Base-by-base conservation (phyloP, 2,888 invertebrate species). In the Ashinkailepas kermadecensis region DNA sequence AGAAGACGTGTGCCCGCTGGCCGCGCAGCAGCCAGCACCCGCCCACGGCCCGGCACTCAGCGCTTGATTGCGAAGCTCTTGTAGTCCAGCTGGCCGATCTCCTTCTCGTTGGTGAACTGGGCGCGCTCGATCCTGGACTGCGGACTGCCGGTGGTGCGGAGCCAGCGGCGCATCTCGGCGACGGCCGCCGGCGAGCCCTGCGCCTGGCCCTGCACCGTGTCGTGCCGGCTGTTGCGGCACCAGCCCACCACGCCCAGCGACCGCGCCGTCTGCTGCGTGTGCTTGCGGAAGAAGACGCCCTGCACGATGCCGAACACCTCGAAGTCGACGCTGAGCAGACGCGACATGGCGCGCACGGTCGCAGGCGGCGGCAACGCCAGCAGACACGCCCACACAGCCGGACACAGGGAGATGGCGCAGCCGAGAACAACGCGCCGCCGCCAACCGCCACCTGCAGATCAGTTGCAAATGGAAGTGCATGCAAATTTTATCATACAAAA, bases 91-190 rank as follows among this genome's bases (percentile, higher is more conserved):
- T 89, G 86, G 0, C 87, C 80, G n/a, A 93, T 89, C 83, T 90
- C 89, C 83, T 89, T 90, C 83, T 90, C 90, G 85, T 93, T 92
- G 25, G 88, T 89, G 87, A 94, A 95, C 83, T 92, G 91, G 0
- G 91, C 91, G 86, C 91, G 93, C 13, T 93, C 92, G 84, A 95
- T 94, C 84, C 89, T 89, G 79, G 93, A 93, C 84, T 90, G 89
- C 0, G 94, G 94, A 86, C 94, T 94, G 74, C 94, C 95, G 10
- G 89, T 91, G 59, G 89, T 89, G 85, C 90, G 89, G 81, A 95
- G 87, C 91, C 91, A 91, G 13, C 87, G 84, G 86, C 91, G 91
- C 93, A 93, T 93, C 85, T 90, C 86, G 59, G 90, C 88, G 80
- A 93, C 86, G 87, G 91, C 90, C 0, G 88, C 87, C 58, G 87